A percentile compares a stretch with the other conserved stretches of the same genome.
Evolutionary conservation across 2,888 invertebrate species (phyloP).

Genomic region (Heliconius cydno): DNA sequence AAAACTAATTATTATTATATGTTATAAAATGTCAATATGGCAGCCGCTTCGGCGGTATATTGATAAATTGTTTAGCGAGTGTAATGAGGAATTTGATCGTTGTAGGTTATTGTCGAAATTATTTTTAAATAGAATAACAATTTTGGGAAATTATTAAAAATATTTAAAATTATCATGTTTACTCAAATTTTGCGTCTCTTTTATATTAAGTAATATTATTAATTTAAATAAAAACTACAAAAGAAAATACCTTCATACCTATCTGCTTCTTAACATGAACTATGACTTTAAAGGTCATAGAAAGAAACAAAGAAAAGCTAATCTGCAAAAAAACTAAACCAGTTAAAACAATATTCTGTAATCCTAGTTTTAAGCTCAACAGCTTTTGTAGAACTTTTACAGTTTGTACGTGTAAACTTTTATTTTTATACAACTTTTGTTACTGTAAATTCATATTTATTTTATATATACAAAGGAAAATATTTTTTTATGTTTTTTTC

Average conservation of each 20-base stretch:
- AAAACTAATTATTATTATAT: constrained; percentile 30
- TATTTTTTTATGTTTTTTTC: not conserved
- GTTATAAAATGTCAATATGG: constrained; percentile 31
- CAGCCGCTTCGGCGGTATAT: constrained; percentile 11
- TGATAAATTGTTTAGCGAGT: constrained; percentile 30
- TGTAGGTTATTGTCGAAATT: constrained; percentile 1
- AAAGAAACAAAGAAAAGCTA: not conserved
- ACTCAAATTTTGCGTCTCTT: not conserved
- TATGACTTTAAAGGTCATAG: not conserved
- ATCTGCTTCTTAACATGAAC: not conserved
- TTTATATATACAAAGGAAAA: not conserved
- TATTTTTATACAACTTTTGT: not conserved
- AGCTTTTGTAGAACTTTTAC: constrained; percentile 11
- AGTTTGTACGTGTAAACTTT: constrained; percentile 5
- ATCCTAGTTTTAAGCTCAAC: constrained; percentile 6
- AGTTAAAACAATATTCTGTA: constrained; percentile 11
- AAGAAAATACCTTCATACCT: not conserved
- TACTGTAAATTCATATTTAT: not conserved
- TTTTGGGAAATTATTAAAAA: not conserved
- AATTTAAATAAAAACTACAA: not conserved
- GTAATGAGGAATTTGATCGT: constrained; percentile 26
- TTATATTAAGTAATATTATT: not conserved
- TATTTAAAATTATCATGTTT: not conserved
- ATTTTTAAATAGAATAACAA: not conserved
- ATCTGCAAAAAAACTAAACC: not conserved